A percentile compares a stretch with the other conserved stretches of the same genome.
These are phyloP conservation scores for Apostichopus leukothele DNA, from an alignment of 53 echinoderm and acorn worm genomes.

Conservation along the genomic window DNA sequence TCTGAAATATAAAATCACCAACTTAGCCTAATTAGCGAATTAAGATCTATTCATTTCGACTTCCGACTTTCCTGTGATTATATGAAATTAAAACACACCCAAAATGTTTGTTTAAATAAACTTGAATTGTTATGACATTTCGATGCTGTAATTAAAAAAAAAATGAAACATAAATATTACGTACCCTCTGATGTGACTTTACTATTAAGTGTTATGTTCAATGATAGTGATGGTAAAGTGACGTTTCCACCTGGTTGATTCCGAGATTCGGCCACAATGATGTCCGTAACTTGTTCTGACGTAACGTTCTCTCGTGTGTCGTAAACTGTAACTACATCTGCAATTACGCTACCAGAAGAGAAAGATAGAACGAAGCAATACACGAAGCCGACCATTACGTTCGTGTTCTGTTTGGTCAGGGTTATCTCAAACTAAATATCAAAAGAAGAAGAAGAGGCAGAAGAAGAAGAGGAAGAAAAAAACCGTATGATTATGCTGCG, in stretches of 20 bases:
- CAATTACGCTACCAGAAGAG: neutral
- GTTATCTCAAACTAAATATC: neutral
- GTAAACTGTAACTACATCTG: slow-evolving; percentile 19
- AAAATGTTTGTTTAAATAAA: too few species aligned
- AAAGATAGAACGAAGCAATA: neutral
- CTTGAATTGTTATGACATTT: too few species aligned
- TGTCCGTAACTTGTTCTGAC: neutral
- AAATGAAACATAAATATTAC: neutral
- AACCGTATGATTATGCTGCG: too few species aligned
- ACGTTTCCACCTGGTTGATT: neutral
- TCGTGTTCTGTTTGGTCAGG: slow-evolving; percentile 21
- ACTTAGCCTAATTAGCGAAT: too few species aligned
- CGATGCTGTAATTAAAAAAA: neutral
- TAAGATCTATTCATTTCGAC: too few species aligned
- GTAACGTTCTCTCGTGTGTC: neutral
- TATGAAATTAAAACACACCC: too few species aligned
- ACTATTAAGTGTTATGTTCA: neutral
- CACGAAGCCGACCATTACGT: slow-evolving; percentile 1
- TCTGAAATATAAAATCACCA: too few species aligned
- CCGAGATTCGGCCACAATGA: neutral
- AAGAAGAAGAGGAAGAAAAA: too few species aligned
- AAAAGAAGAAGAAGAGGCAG: neutral
- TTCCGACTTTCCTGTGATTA: too few species aligned
- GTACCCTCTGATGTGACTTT: neutral
- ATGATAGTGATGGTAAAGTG: neutral